Percentiles rank a stretch among this genome's conserved stretches.
Evolutionary conservation across 2,113 vertebrate genomes (phyloP).

Genomic region (Melanerpes aurifrons): DNA sequence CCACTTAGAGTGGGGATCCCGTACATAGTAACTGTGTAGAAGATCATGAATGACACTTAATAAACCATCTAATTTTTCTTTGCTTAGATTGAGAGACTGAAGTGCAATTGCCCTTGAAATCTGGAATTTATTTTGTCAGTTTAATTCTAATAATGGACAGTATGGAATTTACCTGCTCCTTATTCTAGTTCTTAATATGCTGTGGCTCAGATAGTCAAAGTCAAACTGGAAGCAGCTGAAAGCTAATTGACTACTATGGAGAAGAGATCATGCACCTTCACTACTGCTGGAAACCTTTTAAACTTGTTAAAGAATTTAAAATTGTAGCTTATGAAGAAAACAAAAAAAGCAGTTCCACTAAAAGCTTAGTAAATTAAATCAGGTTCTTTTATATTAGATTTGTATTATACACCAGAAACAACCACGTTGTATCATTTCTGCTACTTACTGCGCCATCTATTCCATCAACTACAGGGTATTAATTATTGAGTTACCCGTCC

Average conservation of each 20-base stretch:
- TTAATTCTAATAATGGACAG: not conserved
- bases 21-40: not conserved
- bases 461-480: not conserved
- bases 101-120: not conserved
- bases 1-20: not conserved
- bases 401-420: not conserved
- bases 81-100: not conserved
- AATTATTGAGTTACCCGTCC: not conserved
- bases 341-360: not conserved
- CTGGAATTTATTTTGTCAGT: not conserved
- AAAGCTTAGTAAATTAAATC: constrained; percentile 38
- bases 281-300: not conserved
- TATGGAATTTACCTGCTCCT: not conserved
- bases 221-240: not conserved
- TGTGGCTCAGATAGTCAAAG: not conserved
- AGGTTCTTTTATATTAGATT: not conserved
- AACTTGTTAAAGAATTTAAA: not conserved
- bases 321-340: not conserved
- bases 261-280: not conserved
- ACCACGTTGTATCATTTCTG: not conserved
- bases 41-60: not conserved
- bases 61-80: not conserved
- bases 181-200: not conserved
- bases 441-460: not conserved
- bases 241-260: not conserved